A percentile compares a stretch with the other conserved stretches of the same genome.
phyloP scores from a whole-genome alignment of 2,797 vertebrate species.

The Gallirallus australis region DNA sequence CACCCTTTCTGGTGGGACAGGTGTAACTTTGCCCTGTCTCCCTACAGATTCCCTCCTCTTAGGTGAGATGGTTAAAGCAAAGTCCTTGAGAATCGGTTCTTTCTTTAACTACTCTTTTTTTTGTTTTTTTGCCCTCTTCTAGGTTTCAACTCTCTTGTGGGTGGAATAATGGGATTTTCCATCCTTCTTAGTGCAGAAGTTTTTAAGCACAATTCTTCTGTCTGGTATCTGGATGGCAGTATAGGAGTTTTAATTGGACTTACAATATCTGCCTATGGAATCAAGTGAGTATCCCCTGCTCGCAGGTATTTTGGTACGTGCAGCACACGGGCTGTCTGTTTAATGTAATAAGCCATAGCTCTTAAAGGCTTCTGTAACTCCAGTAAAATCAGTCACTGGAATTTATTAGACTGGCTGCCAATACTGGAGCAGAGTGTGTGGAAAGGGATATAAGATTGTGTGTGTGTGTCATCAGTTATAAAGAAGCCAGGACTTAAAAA shows the following conservation, averaged over 20 bases:
- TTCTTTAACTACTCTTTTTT: neutral
- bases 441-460: neutral
- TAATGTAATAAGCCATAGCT: neutral
- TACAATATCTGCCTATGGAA: conserved; percentile 93
- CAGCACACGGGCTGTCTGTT: neutral
- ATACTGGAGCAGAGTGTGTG: neutral
- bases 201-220: conserved; percentile 88
- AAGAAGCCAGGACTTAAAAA: neutral
- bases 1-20: neutral
- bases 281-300: conserved; percentile 87
- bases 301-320: neutral
- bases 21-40: neutral
- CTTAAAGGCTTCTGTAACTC: neutral
- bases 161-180: conserved; percentile 96
- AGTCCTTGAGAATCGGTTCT: neutral
- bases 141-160: conserved; percentile 98
- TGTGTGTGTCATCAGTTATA: neutral
- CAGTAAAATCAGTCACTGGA: neutral
- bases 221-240: conserved; percentile 96
- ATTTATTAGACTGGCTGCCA: neutral
- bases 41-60: neutral
- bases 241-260: conserved; percentile 94
- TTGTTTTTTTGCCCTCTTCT: neutral
- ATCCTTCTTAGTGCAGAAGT: conserved; percentile 97
- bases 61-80: neutral